A percentile compares a stretch with the other conserved stretches of the same genome.
phyloP scores from a whole-genome alignment of 2,888 invertebrate species.

The Lymantria monacha region DNA sequence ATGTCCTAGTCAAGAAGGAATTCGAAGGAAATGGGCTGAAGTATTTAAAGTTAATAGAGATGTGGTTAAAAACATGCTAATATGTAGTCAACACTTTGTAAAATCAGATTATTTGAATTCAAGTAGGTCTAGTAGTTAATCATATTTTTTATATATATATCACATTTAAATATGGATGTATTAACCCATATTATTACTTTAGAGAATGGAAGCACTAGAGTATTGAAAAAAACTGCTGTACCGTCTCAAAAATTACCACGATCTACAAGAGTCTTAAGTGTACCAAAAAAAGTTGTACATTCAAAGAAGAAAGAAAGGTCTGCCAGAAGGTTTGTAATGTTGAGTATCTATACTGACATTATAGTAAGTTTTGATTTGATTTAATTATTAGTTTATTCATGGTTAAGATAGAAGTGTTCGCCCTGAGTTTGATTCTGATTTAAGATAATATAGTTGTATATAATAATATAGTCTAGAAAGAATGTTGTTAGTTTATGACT shows the following conservation, averaged over 20 bases:
- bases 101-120: conserved; percentile 22
- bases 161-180: not conserved
- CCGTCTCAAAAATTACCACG: conserved; percentile 23
- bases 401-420: no score
- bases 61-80: conserved; percentile 24
- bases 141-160: not conserved
- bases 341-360: not conserved
- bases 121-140: conserved; percentile 18
- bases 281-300: conserved; percentile 3
- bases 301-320: not conserved
- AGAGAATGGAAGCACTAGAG: conserved; percentile 17
- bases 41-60: conserved; percentile 23
- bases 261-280: conserved; percentile 10
- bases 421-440: no score
- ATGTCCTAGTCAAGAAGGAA: conserved; percentile 25
- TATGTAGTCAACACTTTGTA: conserved; percentile 28
- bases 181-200: not conserved
- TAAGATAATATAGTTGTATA: no score
- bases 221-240: conserved; percentile 24
- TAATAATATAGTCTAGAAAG: no score
- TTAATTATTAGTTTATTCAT: no score
- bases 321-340: conserved; percentile 1
- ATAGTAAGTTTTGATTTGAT: no score
- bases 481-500: no score
- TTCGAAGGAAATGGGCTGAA: conserved; percentile 29